Evolutionary conservation across 2,113 vertebrate species (phyloP).

Genomic region (Steatornis caripensis): DNA sequence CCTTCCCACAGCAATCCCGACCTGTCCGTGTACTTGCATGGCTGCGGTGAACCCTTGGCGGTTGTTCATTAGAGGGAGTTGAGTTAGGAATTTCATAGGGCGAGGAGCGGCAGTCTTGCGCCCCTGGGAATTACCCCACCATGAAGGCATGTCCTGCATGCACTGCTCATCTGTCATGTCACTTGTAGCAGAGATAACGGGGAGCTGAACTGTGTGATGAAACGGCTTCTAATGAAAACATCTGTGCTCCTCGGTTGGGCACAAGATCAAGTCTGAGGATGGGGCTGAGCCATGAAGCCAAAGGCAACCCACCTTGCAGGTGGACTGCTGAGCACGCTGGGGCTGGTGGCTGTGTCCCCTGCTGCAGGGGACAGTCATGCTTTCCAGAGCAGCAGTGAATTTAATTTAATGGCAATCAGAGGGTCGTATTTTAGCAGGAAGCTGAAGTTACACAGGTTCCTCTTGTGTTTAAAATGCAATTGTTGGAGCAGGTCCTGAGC

Average conservation of each 20-base stretch:
- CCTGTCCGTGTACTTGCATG: accelerated
- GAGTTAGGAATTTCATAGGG: neutral
- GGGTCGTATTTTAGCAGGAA: neutral
- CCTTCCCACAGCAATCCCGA: accelerated
- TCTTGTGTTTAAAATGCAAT: neutral
- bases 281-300: neutral
- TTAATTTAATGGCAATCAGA: neutral
- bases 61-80: neutral
- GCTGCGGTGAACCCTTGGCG: neutral
- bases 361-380: neutral
- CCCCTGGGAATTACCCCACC: neutral
- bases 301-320: neutral
- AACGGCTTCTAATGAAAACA: neutral
- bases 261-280: neutral
- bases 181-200: neutral
- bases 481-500: neutral
- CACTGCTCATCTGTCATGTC: accelerated
- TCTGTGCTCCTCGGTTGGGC: neutral
- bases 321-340: neutral
- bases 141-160: neutral
- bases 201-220: neutral
- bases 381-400: neutral
- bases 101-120: neutral
- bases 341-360: neutral
- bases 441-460: neutral